Percentiles rank a stretch among this genome's conserved stretches.
These are phyloP conservation scores for Diarsia mendica DNA, from an alignment of 2,888 invertebrate genomes.

Conservation along the genomic window DNA sequence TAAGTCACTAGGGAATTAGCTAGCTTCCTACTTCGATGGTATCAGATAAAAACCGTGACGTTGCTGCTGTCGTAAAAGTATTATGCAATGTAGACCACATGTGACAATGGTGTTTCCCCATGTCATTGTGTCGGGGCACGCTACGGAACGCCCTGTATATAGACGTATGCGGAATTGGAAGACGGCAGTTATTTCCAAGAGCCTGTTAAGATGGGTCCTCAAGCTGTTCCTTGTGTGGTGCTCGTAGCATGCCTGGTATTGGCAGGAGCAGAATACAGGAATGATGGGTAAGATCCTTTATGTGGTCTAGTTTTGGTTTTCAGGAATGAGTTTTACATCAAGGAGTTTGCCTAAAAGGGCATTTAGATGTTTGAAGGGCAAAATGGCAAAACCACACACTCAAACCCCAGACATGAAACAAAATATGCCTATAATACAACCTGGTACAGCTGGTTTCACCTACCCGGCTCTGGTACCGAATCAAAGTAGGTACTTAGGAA, in stretches of 20 bases:
- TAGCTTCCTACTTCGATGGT: constrained; percentile 78
- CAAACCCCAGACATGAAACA: neutral
- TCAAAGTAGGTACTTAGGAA: neutral
- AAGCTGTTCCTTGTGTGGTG: constrained; percentile 65
- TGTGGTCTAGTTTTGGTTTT: neutral
- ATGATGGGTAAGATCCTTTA: constrained; percentile 81
- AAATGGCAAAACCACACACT: neutral
- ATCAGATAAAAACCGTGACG: constrained; percentile 75
- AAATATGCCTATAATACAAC: neutral
- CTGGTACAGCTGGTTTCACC: neutral
- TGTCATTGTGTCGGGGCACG: constrained; percentile 84
- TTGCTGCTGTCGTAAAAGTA: constrained; percentile 72
- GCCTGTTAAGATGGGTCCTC: constrained; percentile 77
- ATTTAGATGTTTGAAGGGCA: neutral
- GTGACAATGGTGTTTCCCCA: constrained; percentile 86
- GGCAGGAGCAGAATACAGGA: constrained; percentile 78
- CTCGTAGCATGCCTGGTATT: constrained; percentile 60
- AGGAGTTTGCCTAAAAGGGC: neutral
- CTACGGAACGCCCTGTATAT: constrained; percentile 86
- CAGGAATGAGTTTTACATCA: neutral
- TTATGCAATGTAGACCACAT: constrained; percentile 76
- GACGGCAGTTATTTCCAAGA: constrained; percentile 75
- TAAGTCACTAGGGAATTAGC: constrained; percentile 63
- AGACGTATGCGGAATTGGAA: constrained; percentile 79
- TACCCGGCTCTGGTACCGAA: neutral